Evolutionary conservation across 2,888 invertebrate species (phyloP), one percentile per base, ranked within the genome.

Genomic region (Eugnorisma glareosa): DNA sequence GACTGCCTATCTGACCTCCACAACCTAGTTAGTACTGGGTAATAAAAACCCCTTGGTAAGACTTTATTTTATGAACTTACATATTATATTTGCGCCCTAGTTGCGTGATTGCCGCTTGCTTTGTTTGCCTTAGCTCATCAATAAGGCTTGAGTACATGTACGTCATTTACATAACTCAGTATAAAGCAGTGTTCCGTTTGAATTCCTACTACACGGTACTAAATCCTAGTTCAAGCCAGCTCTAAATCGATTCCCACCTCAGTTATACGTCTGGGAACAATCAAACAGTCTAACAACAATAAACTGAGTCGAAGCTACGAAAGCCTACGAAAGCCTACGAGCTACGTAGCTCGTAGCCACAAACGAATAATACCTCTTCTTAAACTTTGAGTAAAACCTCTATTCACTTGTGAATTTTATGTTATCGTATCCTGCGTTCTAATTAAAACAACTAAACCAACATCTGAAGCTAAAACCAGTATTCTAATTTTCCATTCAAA

Each of bases 51-150:
- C 31, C 59, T 31, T 18, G 18, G 31, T 31, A 18, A 59, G 18
- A 18, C 31, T 59, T 31, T 59, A 18, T 18, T 61, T 79, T 68
- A 37, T 69, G n/a, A 37, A 45, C 48, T 18, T n/a, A 61, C n/a
- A 31, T 31, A 40, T 15, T 15, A 82, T 18, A 63, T 51, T 67
- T 51, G 15, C 45, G n/a, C 48, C 59, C 48, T 15, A 48, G 28
- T 73, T 15, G 64, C 81, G 59, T 84, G 75, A 82, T 84, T 51
- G 18, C 68, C 59, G 31, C 35, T 54, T 45, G 67, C 71, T 75
- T 84, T 82, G 71, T 84, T 82, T 67, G 70, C 69, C 45, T 54
- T 24, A 31, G 51, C 63, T 63, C 84, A 80, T 82, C 74, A 84
- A 84, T 74, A 74, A 79, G 59, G 54, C 69, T 69, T 61, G 54